Evolutionary conservation across 2,797 vertebrate species (phyloP).

Genomic region (Kryptopterus vitreolus): DNA sequence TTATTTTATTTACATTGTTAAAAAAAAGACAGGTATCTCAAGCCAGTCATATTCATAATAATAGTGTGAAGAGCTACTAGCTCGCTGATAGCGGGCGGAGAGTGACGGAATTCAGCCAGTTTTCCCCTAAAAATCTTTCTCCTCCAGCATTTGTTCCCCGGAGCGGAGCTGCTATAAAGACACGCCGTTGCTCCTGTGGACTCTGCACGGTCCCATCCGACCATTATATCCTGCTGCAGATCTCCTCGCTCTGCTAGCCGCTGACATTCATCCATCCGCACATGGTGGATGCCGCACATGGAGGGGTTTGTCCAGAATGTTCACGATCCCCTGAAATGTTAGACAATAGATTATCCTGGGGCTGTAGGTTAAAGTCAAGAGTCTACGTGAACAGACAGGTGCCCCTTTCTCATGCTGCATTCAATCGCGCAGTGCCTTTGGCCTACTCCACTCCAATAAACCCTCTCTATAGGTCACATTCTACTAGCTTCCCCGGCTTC

Average conservation of each 20-base stretch:
- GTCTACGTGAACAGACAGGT: slow-evolving; percentile 6
- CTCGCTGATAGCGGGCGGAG: too few relatives aligned
- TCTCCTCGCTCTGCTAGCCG: neutral
- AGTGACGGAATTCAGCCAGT: too few relatives aligned
- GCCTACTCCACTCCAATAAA: slow-evolving; percentile 58
- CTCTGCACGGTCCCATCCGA: neutral
- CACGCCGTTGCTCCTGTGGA: neutral
- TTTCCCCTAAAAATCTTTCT: too few relatives aligned
- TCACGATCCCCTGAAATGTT: too few relatives aligned
- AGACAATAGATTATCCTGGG: neutral
- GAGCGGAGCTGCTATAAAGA: neutral
- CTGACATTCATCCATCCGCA: neutral
- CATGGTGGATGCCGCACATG: neutral
- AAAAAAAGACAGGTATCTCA: neutral
- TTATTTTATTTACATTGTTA: neutral
- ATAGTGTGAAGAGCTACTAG: too few relatives aligned
- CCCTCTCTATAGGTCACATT: slow-evolving; percentile 52
- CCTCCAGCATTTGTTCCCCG: neutral
- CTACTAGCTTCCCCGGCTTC: neutral
- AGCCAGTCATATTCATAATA: too few relatives aligned
- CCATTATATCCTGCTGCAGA: neutral
- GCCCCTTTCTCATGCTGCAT: neutral
- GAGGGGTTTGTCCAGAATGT: neutral
- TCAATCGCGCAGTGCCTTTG: slow-evolving; percentile 54
- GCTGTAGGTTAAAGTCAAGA: neutral